phyloP scores from a whole-genome alignment of 2,888 invertebrate genomes.

The Malthinus flaveolus region DNA sequence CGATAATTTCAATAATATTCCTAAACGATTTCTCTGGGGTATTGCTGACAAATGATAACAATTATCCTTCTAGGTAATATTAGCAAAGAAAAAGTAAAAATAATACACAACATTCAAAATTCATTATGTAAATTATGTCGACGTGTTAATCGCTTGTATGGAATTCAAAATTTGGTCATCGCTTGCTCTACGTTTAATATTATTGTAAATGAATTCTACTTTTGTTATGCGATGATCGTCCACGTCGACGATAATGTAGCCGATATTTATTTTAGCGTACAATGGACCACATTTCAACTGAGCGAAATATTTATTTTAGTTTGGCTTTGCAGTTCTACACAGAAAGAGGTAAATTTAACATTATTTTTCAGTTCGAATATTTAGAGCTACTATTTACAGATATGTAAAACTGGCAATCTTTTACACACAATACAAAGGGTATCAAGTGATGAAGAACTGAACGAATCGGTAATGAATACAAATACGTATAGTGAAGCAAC shows the following conservation, averaged over 20 bases:
- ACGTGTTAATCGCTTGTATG: conserved; percentile 28
- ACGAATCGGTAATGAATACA: conserved; percentile 13
- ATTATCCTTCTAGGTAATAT: neutral
- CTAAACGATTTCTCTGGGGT: neutral
- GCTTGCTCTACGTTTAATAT: conserved; percentile 27
- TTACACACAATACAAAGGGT: conserved; percentile 16
- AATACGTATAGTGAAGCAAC: too few relatives aligned
- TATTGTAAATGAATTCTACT: conserved; percentile 31
- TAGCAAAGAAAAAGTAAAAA: conserved; percentile 13
- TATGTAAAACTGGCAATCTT: conserved; percentile 8
- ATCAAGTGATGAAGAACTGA: conserved; percentile 9
- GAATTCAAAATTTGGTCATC: conserved; percentile 31
- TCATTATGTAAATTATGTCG: conserved; percentile 26
- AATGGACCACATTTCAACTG: conserved; percentile 32
- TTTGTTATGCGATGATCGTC: conserved; percentile 20
- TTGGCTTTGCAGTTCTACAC: conserved; percentile 17
- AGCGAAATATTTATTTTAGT: conserved; percentile 28
- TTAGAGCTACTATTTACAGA: conserved; percentile 13
- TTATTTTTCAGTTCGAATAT: neutral
- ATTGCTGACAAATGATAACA: neutral
- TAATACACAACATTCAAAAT: conserved; percentile 30
- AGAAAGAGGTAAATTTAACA: conserved; percentile 12
- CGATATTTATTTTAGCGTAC: conserved; percentile 31
- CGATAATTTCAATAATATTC: too few relatives aligned
- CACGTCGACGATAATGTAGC: conserved; percentile 2